Percentiles rank a stretch among this genome's conserved stretches.
phyloP scores from a whole-genome alignment of 2,888 invertebrate species.

The Phaonia tiefii region DNA sequence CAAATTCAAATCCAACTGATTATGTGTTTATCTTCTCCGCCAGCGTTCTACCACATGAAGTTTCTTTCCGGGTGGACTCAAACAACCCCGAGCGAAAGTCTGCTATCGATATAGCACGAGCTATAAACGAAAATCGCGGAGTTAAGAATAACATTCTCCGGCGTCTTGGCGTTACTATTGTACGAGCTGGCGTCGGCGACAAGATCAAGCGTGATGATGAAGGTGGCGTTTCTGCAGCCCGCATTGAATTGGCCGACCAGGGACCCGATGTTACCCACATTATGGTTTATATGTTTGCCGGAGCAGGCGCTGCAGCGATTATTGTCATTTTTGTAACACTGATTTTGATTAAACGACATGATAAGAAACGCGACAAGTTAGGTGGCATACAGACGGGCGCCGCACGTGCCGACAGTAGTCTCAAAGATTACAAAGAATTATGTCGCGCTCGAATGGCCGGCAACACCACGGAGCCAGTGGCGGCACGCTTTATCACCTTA shows the following conservation, averaged over 20 bases:
- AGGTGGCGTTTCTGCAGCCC: slow-evolving; percentile 76
- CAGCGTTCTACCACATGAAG: slow-evolving; percentile 88
- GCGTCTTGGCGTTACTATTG: slow-evolving; percentile 86
- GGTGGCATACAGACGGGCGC: slow-evolving; percentile 89
- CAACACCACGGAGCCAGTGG: slow-evolving; percentile 81
- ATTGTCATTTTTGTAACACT: slow-evolving; percentile 85
- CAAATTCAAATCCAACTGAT: background rate
- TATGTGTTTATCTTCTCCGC: background rate
- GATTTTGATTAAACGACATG: slow-evolving; percentile 88
- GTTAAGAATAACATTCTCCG: slow-evolving; percentile 86
- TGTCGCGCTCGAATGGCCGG: slow-evolving; percentile 95
- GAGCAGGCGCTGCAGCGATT: slow-evolving; percentile 85
- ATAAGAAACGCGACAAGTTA: slow-evolving; percentile 89
- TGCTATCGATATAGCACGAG: slow-evolving; percentile 79
- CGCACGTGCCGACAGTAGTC: slow-evolving; percentile 88
- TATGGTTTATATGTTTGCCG: slow-evolving; percentile 81
- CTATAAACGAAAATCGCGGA: slow-evolving; percentile 81
- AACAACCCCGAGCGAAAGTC: slow-evolving; percentile 80
- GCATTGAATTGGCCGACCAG: slow-evolving; percentile 79
- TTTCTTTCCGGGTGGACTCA: slow-evolving; percentile 81
- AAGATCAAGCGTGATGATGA: slow-evolving; percentile 83
- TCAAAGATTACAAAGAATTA: slow-evolving; percentile 96
- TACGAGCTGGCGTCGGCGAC: slow-evolving; percentile 89
- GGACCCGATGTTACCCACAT: slow-evolving; percentile 81
- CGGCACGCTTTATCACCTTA: slow-evolving; percentile 88